Conservation (phyloP, 2,797 vertebrate genomes). For the Miichthys miiuy region DNA sequence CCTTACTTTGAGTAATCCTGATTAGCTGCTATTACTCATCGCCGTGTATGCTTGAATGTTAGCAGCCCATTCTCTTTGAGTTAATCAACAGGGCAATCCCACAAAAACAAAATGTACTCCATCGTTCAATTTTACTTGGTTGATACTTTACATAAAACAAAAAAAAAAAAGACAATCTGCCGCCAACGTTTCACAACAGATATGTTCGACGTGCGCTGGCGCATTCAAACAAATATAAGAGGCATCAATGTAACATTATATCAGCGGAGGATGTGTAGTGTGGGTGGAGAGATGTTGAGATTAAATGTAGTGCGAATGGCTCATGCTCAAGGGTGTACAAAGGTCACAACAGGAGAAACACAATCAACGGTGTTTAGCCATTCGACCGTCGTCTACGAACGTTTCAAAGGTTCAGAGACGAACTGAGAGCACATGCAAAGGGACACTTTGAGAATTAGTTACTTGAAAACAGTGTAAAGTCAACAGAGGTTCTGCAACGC, state of each 20-base stretch:
- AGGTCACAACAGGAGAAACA: conserved; percentile 27
- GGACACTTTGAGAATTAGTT: neutral
- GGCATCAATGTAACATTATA: neutral
- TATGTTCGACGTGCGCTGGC: too few relatives aligned
- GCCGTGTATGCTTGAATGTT: neutral
- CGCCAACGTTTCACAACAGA: conserved; percentile 18
- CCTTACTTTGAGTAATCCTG: neutral
- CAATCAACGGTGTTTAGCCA: neutral
- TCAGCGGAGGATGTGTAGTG: neutral
- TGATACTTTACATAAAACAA: conserved; percentile 18
- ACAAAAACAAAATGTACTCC: neutral
- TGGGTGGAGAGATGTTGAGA: neutral
- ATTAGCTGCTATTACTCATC: neutral
- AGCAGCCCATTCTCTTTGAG: neutral
- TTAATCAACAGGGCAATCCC: neutral
- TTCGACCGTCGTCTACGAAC: neutral
- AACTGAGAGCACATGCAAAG: conserved; percentile 2
- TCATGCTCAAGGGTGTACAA: conserved; percentile 16
- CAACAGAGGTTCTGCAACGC: neutral
- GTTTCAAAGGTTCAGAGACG: neutral
- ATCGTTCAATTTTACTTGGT: conserved; percentile 1
- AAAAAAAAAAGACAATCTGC: neutral
- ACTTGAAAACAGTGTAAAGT: neutral
- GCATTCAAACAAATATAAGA: too few relatives aligned
- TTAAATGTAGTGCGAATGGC: conserved; percentile 47